A percentile compares a stretch with the other conserved stretches of the same genome.
These are phyloP conservation scores for Calephelis perditalis DNA, from an alignment of 2,888 invertebrate species.

Conservation along the genomic window DNA sequence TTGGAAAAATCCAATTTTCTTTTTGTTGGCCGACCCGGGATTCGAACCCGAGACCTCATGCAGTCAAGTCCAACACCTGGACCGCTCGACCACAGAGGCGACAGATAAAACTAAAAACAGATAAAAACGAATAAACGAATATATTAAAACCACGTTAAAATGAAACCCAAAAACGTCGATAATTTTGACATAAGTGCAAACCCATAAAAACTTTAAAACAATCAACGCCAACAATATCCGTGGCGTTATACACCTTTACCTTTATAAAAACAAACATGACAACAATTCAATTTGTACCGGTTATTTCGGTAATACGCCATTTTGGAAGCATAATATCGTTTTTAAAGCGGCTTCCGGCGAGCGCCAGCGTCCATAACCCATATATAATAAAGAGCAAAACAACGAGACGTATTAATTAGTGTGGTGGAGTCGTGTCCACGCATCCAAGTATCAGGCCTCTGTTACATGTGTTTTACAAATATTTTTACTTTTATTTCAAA, in stretches of 20 bases:
- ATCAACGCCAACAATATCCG: background rate
- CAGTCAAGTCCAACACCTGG: no score
- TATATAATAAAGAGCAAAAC: slow-evolving; percentile 64
- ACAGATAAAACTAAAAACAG: no score
- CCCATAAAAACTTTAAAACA: slow-evolving; percentile 6
- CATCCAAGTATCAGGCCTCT: slow-evolving; percentile 5
- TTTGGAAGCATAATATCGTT: slow-evolving; percentile 55
- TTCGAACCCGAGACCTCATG: no score
- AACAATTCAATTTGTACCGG: slow-evolving; percentile 58
- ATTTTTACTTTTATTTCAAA: no score
- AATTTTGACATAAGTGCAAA: background rate
- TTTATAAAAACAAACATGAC: slow-evolving; percentile 52
- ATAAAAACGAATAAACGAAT: background rate
- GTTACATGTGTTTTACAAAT: background rate
- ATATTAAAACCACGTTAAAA: background rate
- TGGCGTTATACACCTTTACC: slow-evolving; percentile 41
- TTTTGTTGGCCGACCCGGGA: no score
- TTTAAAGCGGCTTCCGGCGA: slow-evolving; percentile 47
- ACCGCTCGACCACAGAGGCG: no score
- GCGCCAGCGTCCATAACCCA: slow-evolving; percentile 49
- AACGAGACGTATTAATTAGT: slow-evolving; percentile 65
- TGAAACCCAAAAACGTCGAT: background rate
- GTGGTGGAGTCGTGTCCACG: slow-evolving; percentile 26
- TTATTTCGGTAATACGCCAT: slow-evolving; percentile 52
- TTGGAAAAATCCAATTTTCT: no score